Evolutionary conservation across 1,140 invertebrate species (phyloP).

Genomic region (Caenorhabditis remanei): DNA sequence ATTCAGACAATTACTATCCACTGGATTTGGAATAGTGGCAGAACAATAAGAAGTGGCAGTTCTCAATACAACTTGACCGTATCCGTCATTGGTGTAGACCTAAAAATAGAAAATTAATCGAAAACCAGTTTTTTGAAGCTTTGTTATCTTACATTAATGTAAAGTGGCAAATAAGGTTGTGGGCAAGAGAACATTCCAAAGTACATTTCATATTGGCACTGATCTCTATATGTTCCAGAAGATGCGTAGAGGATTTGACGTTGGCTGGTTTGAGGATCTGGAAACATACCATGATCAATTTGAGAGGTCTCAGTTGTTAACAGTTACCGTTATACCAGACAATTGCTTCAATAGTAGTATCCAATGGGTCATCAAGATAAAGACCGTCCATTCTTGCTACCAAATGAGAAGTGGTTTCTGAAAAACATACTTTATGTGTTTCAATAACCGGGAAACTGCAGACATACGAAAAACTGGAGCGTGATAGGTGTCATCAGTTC

Average conservation of each 20-base stretch:
- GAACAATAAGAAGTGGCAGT: conserved; percentile 64
- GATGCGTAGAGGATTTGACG: conserved; percentile 62
- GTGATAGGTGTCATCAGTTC: conserved; percentile 20
- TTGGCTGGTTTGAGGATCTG: conserved; percentile 61
- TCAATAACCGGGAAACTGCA: neutral
- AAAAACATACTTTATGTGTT: neutral
- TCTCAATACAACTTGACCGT: conserved; percentile 54
- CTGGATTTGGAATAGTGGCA: conserved; percentile 33
- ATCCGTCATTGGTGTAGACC: conserved; percentile 53
- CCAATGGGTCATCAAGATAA: conserved; percentile 42
- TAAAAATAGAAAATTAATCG: too few species aligned
- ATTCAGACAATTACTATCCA: conserved; percentile 55
- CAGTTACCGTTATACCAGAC: conserved; percentile 60
- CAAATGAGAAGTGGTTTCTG: conserved; percentile 41
- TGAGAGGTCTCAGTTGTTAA: neutral
- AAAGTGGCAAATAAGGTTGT: conserved; percentile 13
- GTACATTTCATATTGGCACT: conserved; percentile 62
- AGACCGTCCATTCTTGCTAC: conserved; percentile 58
- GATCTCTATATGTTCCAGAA: conserved; percentile 59
- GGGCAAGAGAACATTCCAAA: conserved; percentile 59
- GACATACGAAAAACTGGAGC: conserved; percentile 14
- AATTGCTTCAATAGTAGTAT: conserved; percentile 55
- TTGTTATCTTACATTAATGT: conserved; percentile 7
- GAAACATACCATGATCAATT: neutral
- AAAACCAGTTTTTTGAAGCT: neutral